Evolutionary conservation across 2,888 invertebrate genomes (phyloP).

Genomic region (Pomacea canaliculata): DNA sequence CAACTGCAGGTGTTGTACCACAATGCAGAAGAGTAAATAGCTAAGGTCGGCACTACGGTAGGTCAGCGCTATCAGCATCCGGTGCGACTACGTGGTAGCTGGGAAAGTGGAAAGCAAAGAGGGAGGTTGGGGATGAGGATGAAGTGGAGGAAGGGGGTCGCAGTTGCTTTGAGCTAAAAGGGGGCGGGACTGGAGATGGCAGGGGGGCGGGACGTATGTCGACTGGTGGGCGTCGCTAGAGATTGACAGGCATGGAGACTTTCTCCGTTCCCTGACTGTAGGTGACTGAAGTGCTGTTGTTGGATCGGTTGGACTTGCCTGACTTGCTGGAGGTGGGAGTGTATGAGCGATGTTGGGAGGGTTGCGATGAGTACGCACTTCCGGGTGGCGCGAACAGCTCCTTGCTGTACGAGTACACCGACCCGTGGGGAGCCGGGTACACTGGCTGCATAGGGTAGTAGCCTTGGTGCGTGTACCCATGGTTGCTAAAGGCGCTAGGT

Average conservation of each 20-base stretch:
- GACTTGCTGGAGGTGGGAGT: slow-evolving; percentile 65
- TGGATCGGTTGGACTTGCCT: slow-evolving; percentile 61
- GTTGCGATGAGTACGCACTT: slow-evolving; percentile 57
- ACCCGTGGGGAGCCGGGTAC: slow-evolving; percentile 47
- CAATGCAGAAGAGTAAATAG: too few species aligned
- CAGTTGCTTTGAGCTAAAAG: not conserved
- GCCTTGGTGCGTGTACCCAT: slow-evolving; percentile 56
- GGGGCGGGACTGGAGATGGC: not conserved
- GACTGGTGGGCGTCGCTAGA: slow-evolving; percentile 39
- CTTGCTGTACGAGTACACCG: slow-evolving; percentile 52
- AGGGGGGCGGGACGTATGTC: not conserved
- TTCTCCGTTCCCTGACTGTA: slow-evolving; percentile 62
- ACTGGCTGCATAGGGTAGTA: slow-evolving; percentile 65
- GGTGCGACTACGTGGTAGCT: too few species aligned
- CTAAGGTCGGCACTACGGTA: too few species aligned
- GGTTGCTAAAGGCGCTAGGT: slow-evolving; percentile 50
- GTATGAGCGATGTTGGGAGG: slow-evolving; percentile 62
- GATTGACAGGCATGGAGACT: slow-evolving; percentile 60
- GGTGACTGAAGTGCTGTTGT: slow-evolving; percentile 57
- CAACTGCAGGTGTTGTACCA: too few species aligned
- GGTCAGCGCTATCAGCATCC: too few species aligned
- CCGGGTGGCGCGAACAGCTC: slow-evolving; percentile 44
- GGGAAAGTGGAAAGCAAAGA: too few species aligned
- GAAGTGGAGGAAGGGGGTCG: not conserved
- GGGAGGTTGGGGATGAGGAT: too few species aligned